phyloP scores from a whole-genome alignment of 2,888 invertebrate species.

The Mamestra brassicae region DNA sequence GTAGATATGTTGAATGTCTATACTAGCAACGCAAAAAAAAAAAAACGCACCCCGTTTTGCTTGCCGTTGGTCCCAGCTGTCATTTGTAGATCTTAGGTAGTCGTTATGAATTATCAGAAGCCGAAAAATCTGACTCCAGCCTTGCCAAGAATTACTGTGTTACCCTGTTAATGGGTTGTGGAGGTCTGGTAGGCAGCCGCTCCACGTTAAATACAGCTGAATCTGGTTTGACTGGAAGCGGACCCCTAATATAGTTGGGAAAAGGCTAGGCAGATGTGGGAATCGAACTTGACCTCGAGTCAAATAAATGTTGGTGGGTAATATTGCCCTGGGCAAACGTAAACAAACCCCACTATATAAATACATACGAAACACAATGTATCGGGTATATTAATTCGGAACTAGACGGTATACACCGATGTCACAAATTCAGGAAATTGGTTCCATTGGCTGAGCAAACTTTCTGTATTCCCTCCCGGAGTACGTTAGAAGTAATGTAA shows the following conservation, averaged over 20 bases:
- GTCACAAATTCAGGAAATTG: slow-evolving; percentile 82
- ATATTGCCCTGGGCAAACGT: slow-evolving; percentile 2
- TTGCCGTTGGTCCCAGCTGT: too few species aligned
- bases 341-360: slow-evolving; percentile 36
- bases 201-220: too few species aligned
- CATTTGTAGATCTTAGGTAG: too few species aligned
- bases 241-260: too few species aligned
- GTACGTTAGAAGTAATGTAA: slow-evolving; percentile 76
- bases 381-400: slow-evolving; percentile 75
- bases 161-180: too few species aligned
- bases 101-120: too few species aligned
- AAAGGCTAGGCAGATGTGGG: neutral
- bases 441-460: slow-evolving; percentile 79
- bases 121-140: too few species aligned
- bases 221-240: too few species aligned
- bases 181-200: too few species aligned
- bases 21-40: slow-evolving; percentile 22
- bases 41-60: neutral
- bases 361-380: slow-evolving; percentile 64
- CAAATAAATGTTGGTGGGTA: neutral
- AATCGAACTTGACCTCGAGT: slow-evolving; percentile 44
- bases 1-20: slow-evolving; percentile 24
- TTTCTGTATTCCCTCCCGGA: slow-evolving; percentile 74
- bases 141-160: too few species aligned
- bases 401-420: slow-evolving; percentile 75